Conservation (phyloP, 2,888 invertebrate species). For the Calliopum simillimum region DNA sequence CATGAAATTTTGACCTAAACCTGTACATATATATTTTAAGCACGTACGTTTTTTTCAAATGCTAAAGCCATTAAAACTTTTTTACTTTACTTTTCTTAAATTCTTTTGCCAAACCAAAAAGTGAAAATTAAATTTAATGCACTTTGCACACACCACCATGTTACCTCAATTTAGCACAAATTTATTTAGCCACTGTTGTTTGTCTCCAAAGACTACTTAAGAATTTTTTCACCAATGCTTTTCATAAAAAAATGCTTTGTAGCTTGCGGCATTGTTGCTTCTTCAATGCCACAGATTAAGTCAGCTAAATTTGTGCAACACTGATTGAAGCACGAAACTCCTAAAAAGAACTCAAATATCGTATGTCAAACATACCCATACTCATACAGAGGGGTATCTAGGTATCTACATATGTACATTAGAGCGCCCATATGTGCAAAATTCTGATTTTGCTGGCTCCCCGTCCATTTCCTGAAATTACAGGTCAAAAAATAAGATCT, state of each 20-base stretch:
- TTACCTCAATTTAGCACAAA: conserved; percentile 18
- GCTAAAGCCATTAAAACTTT: no score
- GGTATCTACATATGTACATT: no score
- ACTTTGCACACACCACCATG: neutral
- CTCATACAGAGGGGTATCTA: neutral
- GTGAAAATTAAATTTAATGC: conserved; percentile 24
- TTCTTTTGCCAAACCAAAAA: no score
- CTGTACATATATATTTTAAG: no score
- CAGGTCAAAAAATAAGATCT: no score
- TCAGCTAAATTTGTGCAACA: conserved; percentile 27
- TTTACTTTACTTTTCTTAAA: no score
- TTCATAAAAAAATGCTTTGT: conserved; percentile 22
- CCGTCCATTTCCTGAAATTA: no score
- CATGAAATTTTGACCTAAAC: no score
- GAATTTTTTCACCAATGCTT: conserved; percentile 18
- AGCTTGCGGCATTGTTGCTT: neutral
- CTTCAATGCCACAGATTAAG: conserved; percentile 28
- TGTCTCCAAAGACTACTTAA: conserved; percentile 34
- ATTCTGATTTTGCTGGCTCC: no score
- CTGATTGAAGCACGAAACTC: conserved; percentile 35
- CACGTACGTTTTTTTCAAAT: no score
- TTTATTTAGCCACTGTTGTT: conserved; percentile 18
- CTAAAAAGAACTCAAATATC: conserved; percentile 50
- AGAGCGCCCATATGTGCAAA: no score
- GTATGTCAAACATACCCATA: conserved; percentile 48